Evolutionary conservation across 2,113 vertebrate genomes (phyloP).

Genomic region (Atrichornis clamosus): DNA sequence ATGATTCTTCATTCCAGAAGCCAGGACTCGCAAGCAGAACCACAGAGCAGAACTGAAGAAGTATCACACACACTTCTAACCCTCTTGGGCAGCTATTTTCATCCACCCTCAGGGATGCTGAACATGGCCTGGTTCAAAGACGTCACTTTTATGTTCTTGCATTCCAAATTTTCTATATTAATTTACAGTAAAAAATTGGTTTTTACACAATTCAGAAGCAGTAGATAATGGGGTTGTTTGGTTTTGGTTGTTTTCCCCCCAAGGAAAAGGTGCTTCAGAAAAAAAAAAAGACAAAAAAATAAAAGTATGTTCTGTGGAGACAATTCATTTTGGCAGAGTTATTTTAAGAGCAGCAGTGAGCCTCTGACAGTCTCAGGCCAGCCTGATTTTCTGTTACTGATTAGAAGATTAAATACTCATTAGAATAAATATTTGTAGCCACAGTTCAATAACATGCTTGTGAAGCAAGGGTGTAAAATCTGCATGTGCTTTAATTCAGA

Average conservation of each 20-base stretch:
- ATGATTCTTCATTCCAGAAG: not conserved
- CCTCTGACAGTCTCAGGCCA: not conserved
- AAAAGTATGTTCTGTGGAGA: not conserved
- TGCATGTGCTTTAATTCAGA: not conserved
- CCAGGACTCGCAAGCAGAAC: not conserved
- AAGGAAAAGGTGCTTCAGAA: not conserved
- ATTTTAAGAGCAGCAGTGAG: not conserved
- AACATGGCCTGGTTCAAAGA: not conserved
- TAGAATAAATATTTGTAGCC: not conserved
- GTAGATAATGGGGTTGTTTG: not conserved
- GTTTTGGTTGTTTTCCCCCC: no score
- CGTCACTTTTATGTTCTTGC: not conserved
- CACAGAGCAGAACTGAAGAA: not conserved
- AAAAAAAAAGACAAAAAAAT: not conserved
- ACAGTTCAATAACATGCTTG: not conserved
- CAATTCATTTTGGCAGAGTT: not conserved
- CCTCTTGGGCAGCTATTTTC: not conserved
- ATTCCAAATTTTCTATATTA: not conserved
- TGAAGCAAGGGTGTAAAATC: not conserved
- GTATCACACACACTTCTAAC: not conserved
- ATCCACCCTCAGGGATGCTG: not conserved
- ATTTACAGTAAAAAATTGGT: rapidly evolving
- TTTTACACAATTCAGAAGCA: not conserved
- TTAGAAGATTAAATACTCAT: not conserved
- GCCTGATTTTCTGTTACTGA: not conserved